phyloP scores from a whole-genome alignment of 2,113 vertebrate species.

The Cinclus cinclus region DNA sequence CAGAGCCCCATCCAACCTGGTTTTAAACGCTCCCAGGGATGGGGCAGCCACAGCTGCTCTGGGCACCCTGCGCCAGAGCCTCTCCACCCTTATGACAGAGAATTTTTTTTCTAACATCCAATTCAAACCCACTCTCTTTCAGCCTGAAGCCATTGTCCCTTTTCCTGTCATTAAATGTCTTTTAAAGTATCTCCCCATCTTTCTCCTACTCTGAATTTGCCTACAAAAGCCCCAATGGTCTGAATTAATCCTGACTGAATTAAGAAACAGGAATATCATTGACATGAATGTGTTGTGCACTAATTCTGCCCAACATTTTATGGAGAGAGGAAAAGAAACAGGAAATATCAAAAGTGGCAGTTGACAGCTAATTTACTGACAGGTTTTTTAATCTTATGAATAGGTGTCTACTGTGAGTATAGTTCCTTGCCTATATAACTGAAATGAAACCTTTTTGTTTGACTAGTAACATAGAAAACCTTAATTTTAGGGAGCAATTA shows the following conservation, averaged over 20 bases:
- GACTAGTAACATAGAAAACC: neutral
- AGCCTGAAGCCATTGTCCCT: neutral
- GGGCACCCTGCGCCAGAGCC: fast-evolving
- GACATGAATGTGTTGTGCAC: neutral
- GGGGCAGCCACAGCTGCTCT: neutral
- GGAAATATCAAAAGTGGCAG: neutral
- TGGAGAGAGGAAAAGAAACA: neutral
- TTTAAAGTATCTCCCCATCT: neutral
- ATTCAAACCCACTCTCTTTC: neutral
- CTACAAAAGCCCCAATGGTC: neutral
- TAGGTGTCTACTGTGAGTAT: neutral
- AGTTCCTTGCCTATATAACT: neutral
- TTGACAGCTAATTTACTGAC: neutral
- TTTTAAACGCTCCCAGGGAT: neutral
- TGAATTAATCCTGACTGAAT: neutral
- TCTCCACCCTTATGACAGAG: too few relatives aligned
- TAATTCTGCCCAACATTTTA: neutral
- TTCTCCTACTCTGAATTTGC: neutral
- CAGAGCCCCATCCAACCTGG: neutral
- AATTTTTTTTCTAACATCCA: neutral
- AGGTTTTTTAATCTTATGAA: neutral
- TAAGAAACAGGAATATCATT: neutral
- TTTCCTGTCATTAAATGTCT: neutral
- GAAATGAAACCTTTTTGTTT: neutral
- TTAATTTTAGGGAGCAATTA: neutral